Evolutionary conservation across 2,888 invertebrate genomes (phyloP).

Genomic region (Aleiodes leptofemur): DNA sequence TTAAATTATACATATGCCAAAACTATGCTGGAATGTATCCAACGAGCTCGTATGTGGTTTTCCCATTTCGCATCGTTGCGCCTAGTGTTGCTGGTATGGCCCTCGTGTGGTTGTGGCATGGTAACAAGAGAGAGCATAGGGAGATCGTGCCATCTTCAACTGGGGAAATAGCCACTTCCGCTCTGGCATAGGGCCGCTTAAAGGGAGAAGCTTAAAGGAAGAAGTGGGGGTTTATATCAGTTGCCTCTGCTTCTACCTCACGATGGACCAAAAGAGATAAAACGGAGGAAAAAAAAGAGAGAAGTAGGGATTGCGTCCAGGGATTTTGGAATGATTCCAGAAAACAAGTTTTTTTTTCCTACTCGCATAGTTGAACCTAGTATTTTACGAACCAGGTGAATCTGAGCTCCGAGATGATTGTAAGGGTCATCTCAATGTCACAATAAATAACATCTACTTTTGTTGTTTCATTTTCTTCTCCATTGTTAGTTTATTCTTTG

Average conservation of each 20-base stretch:
- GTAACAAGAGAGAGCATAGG: not conserved
- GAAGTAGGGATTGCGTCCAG: not conserved
- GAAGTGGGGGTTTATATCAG: not conserved
- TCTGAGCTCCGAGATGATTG: constrained; percentile 11
- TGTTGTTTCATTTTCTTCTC: not conserved
- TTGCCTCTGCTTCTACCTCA: not conserved
- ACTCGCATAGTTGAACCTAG: constrained; percentile 27
- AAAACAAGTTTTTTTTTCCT: constrained; percentile 15
- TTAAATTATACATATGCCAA: not conserved
- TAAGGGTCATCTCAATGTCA: constrained; percentile 16
- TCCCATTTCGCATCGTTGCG: constrained; percentile 29
- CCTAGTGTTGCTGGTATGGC: not conserved
- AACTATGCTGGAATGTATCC: constrained; percentile 11
- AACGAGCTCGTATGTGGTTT: constrained; percentile 11
- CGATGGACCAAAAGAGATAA: not conserved
- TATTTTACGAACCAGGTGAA: constrained; percentile 45
- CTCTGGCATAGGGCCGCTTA: no score
- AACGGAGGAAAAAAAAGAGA: not conserved
- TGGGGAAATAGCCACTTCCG: not conserved
- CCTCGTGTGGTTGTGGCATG: constrained; percentile 11
- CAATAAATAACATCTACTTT: constrained; percentile 28
- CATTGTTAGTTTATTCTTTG: not conserved
- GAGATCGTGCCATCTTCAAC: constrained; percentile 21
- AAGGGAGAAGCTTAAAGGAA: no score
- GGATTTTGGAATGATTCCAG: constrained; percentile 41